Percentiles rank a stretch among this genome's conserved stretches.
phyloP scores from a whole-genome alignment of 2,797 vertebrate genomes.

The Alauda arvensis region DNA sequence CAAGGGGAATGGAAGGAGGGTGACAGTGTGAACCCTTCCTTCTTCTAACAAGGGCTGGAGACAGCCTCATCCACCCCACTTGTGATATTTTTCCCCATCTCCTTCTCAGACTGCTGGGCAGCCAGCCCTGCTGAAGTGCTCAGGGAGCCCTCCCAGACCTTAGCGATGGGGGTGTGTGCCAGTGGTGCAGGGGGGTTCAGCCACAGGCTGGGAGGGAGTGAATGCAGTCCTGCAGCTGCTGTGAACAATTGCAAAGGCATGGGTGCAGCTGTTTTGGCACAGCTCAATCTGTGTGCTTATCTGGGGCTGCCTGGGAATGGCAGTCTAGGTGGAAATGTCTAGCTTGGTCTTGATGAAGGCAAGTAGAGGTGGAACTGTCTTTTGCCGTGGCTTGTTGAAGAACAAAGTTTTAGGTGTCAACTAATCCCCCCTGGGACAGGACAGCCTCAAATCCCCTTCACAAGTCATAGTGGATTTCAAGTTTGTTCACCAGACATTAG shows the following conservation, averaged over 20 bases:
- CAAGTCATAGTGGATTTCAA: neutral
- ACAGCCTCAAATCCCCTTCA: neutral
- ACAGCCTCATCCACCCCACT: neutral
- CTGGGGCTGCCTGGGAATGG: neutral
- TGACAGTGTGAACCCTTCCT: neutral
- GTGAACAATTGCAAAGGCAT: neutral
- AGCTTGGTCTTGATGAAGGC: neutral
- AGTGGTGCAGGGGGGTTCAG: neutral
- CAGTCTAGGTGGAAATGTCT: neutral
- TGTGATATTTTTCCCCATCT: neutral
- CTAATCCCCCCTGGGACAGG: neutral
- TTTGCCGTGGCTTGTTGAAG: neutral
- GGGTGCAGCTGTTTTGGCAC: neutral
- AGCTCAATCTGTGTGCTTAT: neutral
- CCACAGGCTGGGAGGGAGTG: neutral
- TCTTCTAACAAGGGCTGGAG: neutral
- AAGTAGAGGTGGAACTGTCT: neutral
- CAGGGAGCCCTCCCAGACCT: no score
- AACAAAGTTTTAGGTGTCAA: neutral
- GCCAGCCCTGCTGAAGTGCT: neutral
- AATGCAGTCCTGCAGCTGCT: neutral
- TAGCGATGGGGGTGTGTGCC: neutral
- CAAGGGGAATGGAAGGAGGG: neutral
- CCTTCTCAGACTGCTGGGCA: accelerated
- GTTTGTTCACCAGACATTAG: neutral